A percentile compares a stretch with the other conserved stretches of the same genome.
These are phyloP conservation scores for Diorhabda sublineata DNA, from an alignment of 1,140 invertebrate species.

Conservation along the genomic window DNA sequence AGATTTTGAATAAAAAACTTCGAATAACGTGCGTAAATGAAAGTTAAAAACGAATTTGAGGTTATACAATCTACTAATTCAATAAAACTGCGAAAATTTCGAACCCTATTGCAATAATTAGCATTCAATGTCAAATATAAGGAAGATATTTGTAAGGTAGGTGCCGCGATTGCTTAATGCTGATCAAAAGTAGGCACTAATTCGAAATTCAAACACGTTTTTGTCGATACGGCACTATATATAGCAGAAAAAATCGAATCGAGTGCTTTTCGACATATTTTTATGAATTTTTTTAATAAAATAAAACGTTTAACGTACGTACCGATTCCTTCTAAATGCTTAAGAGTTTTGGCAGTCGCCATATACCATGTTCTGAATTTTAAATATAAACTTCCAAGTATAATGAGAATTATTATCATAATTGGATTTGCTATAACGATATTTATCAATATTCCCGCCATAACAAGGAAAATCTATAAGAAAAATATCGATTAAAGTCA, in stretches of 20 bases:
- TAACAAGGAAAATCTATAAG: constrained; percentile 56
- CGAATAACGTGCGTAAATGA: no score
- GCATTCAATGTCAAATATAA: no score
- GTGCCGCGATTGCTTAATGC: no score
- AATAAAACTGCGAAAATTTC: no score
- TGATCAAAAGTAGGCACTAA: neutral
- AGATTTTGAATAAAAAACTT: no score
- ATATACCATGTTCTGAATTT: neutral
- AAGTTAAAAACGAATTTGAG: no score
- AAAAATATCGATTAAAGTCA: constrained; percentile 26
- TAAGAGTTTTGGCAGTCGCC: neutral
- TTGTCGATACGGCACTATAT: neutral
- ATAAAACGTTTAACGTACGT: neutral
- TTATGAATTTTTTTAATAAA: neutral
- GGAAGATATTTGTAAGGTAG: neutral
- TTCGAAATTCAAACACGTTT: neutral
- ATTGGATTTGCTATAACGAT: constrained; percentile 74
- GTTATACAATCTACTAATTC: no score
- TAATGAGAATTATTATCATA: constrained; percentile 55
- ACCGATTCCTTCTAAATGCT: neutral
- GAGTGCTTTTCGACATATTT: neutral
- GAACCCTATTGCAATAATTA: no score
- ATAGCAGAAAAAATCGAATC: neutral
- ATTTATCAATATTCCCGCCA: constrained; percentile 61
- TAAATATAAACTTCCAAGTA: constrained; percentile 31